These are phyloP conservation scores for Chloroceryle aenea DNA, from an alignment of 2,113 vertebrate genomes.

Conservation along the genomic window DNA sequence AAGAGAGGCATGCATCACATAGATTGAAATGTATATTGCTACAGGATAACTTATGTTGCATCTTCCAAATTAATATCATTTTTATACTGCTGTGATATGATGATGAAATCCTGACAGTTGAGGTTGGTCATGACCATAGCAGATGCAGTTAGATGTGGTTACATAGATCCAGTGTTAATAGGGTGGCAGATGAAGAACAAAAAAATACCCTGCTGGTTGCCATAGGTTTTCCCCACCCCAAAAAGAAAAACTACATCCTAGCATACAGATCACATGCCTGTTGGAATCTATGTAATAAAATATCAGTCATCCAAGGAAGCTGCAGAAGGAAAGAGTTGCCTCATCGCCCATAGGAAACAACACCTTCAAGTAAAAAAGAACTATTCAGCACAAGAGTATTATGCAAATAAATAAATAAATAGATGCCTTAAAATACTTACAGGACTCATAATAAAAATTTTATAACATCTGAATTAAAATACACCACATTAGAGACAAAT, in stretches of 20 bases:
- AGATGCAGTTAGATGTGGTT: constrained; percentile 68
- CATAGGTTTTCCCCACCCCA: neutral
- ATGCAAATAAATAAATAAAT: neutral
- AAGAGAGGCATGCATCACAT: neutral
- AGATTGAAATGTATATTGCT: neutral
- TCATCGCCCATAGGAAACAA: constrained; percentile 59
- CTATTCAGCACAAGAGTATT: constrained; percentile 9
- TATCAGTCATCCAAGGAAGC: constrained; percentile 62
- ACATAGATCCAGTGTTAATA: neutral
- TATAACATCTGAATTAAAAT: neutral
- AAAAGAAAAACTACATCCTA: constrained; percentile 6
- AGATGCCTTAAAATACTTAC: neutral
- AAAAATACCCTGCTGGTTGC: constrained; percentile 14
- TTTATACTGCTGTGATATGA: constrained; percentile 27
- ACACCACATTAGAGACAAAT: neutral
- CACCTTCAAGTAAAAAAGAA: constrained; percentile 61
- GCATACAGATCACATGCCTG: constrained; percentile 62
- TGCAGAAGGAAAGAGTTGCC: constrained; percentile 57
- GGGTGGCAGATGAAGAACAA: constrained; percentile 25
- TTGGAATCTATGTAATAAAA: constrained; percentile 59
- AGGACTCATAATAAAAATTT: neutral
- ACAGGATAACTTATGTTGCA: neutral
- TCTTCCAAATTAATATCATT: neutral
- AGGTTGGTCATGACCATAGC: neutral
- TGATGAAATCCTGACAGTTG: constrained; percentile 54